Base-by-base conservation (phyloP, 1,140 invertebrate genomes). In the Neelides sp. region DNA sequence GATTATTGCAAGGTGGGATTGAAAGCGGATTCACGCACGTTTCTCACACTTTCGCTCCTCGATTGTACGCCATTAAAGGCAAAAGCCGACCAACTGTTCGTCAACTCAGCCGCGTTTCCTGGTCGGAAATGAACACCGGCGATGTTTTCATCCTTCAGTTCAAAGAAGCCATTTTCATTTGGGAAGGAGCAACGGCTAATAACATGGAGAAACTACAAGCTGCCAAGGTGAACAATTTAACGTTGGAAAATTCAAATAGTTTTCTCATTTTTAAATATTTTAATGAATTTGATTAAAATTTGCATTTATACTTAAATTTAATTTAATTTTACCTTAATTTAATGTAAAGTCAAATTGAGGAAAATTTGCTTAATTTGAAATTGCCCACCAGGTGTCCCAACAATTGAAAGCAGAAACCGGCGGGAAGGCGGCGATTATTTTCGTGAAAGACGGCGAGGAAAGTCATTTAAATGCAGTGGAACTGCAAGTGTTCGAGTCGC, bases 401-500 rank as follows among this genome's bases (percentile, higher is more conserved):
- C 62, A 66, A 36, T 48, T 71, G 30, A 67, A 67, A 56, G 43
- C 37, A 13, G 62, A 66, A 61, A 59, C 59, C 69, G 65, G 68
- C 69, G 55, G 67, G 67, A n/a, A 55, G 52, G 41, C 67, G 69
- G 68, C 75, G 2, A 74, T 89, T 23, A 73, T 83, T 7, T 76
- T 90, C 30, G 76, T 90, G 0, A 85, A 90, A 54, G 86, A 91
- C 67, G 86, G 86, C 12, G 81, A 86, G 59, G 88, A 92, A 64
- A 78, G 81, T 56, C 77, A 78, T 0, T 65, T 90, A 36, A 69
- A 73, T 1, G 66, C 69, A 1, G 69, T 73, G 1, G 79, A 84
- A 50, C 76, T 77, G 50, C 67, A 70, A 13, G 63, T 81, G 26
- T 79, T 89, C 54, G 78, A 83, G 50, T 71, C 73, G 19, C 70